These are phyloP conservation scores for Creontiades dilutus DNA, from an alignment of 2,888 invertebrate genomes.

Conservation along the genomic window DNA sequence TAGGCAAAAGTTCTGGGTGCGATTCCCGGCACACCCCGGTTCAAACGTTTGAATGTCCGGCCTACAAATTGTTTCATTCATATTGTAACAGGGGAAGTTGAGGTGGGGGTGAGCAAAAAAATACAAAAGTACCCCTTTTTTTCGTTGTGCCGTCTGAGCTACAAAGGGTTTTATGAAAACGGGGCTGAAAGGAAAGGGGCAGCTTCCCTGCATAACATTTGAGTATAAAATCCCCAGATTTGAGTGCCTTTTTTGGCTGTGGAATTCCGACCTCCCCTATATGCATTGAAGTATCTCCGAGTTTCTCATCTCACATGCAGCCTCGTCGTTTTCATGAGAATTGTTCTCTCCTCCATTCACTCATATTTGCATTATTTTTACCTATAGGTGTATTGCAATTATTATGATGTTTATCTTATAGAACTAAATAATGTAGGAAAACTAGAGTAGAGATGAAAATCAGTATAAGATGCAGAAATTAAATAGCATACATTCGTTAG, in stretches of 20 bases:
- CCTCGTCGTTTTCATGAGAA: no score
- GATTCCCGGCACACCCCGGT: constrained; percentile 33
- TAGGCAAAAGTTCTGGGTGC: constrained; percentile 13
- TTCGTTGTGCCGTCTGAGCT: neutral
- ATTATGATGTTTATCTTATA: no score
- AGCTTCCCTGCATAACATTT: constrained; percentile 30
- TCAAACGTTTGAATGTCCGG: constrained; percentile 65
- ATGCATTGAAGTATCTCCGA: neutral
- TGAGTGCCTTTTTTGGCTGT: neutral
- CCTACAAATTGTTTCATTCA: constrained; percentile 66
- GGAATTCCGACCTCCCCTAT: constrained; percentile 4
- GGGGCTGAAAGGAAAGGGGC: neutral
- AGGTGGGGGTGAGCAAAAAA: constrained; percentile 7
- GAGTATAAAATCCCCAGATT: constrained; percentile 35
- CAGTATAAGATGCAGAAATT: no score
- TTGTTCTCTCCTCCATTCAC: no score
- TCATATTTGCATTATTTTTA: no score
- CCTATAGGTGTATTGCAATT: no score
- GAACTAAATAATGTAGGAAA: no score
- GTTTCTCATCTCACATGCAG: neutral
- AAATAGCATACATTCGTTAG: no score
- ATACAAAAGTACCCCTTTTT: constrained; percentile 36
- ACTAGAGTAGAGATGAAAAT: no score
- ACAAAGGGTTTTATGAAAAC: constrained; percentile 46
- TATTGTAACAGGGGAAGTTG: constrained; percentile 37